These are phyloP conservation scores for Struthio camelus DNA, from an alignment of 2,113 vertebrate genomes.

Conservation along the genomic window DNA sequence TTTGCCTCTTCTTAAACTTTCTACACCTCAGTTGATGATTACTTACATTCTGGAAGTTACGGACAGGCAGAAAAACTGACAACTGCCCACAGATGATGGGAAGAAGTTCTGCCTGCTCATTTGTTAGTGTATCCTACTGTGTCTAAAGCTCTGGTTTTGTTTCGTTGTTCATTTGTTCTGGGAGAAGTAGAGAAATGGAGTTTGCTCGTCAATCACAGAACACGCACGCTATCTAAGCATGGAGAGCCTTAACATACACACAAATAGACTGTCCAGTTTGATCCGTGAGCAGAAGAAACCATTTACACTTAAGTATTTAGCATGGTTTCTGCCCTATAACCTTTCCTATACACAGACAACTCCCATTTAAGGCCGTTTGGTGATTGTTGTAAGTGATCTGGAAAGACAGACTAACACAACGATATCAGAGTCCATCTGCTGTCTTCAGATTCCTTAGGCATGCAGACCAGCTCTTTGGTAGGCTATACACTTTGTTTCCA, in stretches of 20 bases:
- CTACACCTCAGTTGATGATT: background rate
- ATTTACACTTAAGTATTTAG: background rate
- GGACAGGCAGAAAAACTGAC: accelerated
- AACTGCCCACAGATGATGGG: background rate
- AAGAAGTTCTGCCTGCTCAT: background rate
- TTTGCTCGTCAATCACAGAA: background rate
- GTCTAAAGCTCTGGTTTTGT: background rate
- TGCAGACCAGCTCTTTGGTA: background rate
- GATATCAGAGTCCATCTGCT: background rate
- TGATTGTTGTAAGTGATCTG: background rate
- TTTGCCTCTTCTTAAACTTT: background rate
- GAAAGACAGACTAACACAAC: background rate
- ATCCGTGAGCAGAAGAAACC: background rate
- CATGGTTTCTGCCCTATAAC: background rate
- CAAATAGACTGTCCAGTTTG: background rate
- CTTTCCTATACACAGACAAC: background rate
- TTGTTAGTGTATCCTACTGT: background rate
- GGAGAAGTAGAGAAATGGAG: background rate
- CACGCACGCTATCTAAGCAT: accelerated
- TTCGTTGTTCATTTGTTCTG: background rate
- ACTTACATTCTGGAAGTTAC: accelerated
- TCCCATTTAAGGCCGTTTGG: background rate
- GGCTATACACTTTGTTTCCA: background rate
- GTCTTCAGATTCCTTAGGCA: background rate
- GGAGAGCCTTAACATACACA: background rate